Percentiles rank a stretch among this genome's conserved stretches.
Evolutionary conservation across 2,113 vertebrate species (phyloP).

Genomic region (Coregonus clupeaformis): DNA sequence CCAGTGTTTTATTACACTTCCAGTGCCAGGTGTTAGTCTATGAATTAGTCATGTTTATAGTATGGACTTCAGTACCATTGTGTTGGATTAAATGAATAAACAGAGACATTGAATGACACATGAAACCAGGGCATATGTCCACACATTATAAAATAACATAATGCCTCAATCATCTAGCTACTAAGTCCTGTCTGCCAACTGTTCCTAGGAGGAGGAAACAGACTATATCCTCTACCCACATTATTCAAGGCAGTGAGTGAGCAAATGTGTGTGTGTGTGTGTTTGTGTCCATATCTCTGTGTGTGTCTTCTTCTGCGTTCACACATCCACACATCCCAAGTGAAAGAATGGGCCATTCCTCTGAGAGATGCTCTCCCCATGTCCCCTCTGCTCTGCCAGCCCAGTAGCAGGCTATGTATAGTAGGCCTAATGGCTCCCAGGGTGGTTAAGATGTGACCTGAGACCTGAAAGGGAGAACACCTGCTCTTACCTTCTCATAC

Average conservation of each 20-base stretch:
- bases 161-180: too few relatives aligned
- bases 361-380: background rate
- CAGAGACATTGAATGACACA: background rate
- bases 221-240: background rate
- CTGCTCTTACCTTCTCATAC: conserved; percentile 59
- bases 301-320: background rate
- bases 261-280: conserved; percentile 11
- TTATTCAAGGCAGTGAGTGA: background rate
- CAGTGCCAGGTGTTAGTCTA: background rate
- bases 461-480: conserved; percentile 51
- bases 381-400: conserved; percentile 8
- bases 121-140: background rate
- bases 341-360: background rate
- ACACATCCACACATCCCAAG: conserved; percentile 2
- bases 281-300: conserved; percentile 13
- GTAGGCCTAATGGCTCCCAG: background rate
- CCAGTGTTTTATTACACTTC: background rate
- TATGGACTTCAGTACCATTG: background rate
- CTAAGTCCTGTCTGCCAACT: background rate
- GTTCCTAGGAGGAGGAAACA: too few relatives aligned
- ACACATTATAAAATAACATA: background rate
- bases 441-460: conserved; percentile 42
- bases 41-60: background rate
- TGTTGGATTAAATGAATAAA: conserved; percentile 5
- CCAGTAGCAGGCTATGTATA: conserved; percentile 5